Conservation (phyloP, 2,113 vertebrate genomes). For the Saguinus midas region DNA sequence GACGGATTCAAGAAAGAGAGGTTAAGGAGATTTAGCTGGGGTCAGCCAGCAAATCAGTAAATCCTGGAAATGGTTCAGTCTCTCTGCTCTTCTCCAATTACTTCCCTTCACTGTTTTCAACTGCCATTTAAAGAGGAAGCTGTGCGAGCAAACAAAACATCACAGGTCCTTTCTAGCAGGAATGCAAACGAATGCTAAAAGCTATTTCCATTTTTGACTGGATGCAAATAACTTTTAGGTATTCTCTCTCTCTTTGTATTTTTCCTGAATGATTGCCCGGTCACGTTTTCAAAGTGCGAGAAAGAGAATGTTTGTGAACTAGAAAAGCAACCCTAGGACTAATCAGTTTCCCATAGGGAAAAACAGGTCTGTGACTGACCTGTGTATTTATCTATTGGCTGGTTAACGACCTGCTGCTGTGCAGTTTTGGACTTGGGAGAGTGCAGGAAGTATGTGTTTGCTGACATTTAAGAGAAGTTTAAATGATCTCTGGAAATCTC, state of each 20-base stretch:
- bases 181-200: constrained; percentile 7
- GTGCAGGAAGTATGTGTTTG: background rate
- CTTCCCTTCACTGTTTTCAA: background rate
- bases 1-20: constrained; percentile 43
- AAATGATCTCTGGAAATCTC: background rate
- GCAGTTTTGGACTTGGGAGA: background rate
- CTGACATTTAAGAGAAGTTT: background rate
- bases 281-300: background rate
- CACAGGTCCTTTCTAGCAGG: background rate
- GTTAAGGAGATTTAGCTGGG: constrained; percentile 34
- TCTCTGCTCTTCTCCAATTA: background rate
- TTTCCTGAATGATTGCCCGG: background rate
- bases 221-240: constrained; percentile 20
- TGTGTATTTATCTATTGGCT: background rate
- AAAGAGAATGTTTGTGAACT: background rate
- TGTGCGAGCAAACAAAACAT: constrained; percentile 30
- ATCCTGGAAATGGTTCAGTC: background rate
- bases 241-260: background rate
- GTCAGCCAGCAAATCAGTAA: constrained; percentile 60
- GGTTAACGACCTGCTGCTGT: background rate
- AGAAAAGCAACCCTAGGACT: background rate
- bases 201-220: constrained; percentile 10
- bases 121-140: constrained; percentile 15
- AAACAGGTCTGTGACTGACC: background rate
- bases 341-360: background rate